A percentile compares a stretch with the other conserved stretches of the same genome.
Evolutionary conservation across 1,140 invertebrate genomes (phyloP).

Genomic region (Drosophila ercepeae): DNA sequence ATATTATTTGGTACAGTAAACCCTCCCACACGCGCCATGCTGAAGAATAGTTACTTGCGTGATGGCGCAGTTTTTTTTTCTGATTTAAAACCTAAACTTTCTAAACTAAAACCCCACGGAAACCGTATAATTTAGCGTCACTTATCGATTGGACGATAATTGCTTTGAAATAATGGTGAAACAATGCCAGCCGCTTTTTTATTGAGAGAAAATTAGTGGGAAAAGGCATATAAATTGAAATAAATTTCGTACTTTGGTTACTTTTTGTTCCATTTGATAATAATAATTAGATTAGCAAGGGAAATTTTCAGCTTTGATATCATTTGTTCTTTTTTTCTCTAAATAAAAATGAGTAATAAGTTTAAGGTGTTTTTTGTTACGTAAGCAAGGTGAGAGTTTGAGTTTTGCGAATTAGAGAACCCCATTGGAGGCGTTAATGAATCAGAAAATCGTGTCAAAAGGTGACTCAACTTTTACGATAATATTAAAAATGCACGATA

Average conservation of each 20-base stretch:
- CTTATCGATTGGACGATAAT: conserved; percentile 58
- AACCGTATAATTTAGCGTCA: conserved; percentile 36
- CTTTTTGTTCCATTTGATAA: conserved; percentile 57
- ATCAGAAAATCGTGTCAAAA: conserved; percentile 47
- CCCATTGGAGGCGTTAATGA: conserved; percentile 31
- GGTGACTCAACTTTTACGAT: conserved; percentile 29
- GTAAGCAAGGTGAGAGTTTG: conserved; percentile 35
- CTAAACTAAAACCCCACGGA: conserved; percentile 22
- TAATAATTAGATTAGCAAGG: conserved; percentile 46
- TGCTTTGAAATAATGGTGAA: conserved; percentile 9
- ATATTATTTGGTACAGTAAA: conserved; percentile 15
- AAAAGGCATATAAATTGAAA: conserved; percentile 31
- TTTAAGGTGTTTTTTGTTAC: conserved; percentile 20
- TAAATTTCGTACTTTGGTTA: no score
- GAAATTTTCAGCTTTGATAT: conserved; percentile 29
- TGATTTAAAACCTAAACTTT: conserved; percentile 51
- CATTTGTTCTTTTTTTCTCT: no score
- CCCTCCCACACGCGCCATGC: conserved; percentile 37
- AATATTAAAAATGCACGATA: not conserved
- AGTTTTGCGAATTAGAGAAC: conserved; percentile 34
- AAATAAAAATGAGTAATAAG: conserved; percentile 59
- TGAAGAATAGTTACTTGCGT: conserved; percentile 40
- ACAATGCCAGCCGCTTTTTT: not conserved
- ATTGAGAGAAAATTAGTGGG: not conserved
- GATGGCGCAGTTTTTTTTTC: conserved; percentile 23